phyloP scores from a whole-genome alignment of 2,888 invertebrate genomes.

The Pollenia griseotomentosa region DNA sequence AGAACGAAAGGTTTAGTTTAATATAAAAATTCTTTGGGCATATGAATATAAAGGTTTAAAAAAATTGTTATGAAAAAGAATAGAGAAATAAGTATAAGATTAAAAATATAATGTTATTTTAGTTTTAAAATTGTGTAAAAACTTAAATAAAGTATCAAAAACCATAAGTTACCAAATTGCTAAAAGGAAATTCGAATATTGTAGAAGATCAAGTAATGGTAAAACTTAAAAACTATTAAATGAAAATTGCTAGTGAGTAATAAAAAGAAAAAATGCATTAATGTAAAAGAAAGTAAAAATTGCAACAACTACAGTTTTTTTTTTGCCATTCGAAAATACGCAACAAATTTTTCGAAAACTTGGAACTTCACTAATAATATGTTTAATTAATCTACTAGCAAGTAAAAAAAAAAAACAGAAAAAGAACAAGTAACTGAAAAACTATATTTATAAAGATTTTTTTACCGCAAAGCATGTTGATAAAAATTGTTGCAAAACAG shows the following conservation, averaged over 20 bases:
- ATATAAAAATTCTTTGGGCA: too few relatives aligned
- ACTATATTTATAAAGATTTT: conserved; percentile 17
- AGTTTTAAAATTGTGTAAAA: too few relatives aligned
- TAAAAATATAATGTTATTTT: too few relatives aligned
- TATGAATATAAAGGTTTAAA: too few relatives aligned
- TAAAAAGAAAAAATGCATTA: conserved; percentile 23
- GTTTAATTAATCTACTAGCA: conserved; percentile 21
- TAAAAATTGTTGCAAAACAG: conserved; percentile 82
- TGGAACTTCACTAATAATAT: not conserved
- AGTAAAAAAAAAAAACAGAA: conserved; percentile 5
- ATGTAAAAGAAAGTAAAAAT: conserved; percentile 44
- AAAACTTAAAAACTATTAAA: conserved; percentile 39
- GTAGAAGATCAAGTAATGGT: conserved; percentile 65
- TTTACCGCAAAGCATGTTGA: conserved; percentile 85
- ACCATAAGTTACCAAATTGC: conserved; percentile 29
- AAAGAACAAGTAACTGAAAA: conserved; percentile 29
- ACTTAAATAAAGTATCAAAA: not conserved
- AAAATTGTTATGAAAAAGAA: too few relatives aligned
- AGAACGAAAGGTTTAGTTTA: too few relatives aligned
- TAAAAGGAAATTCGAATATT: not conserved
- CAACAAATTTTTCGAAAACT: not conserved
- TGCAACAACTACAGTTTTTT: conserved; percentile 64
- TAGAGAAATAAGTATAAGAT: too few relatives aligned
- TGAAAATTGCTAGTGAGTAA: conserved; percentile 24
- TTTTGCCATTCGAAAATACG: not conserved